Evolutionary conservation across 2,113 vertebrate genomes (phyloP), one percentile per base, ranked within the genome.

Genomic region (Felis chaus): DNA sequence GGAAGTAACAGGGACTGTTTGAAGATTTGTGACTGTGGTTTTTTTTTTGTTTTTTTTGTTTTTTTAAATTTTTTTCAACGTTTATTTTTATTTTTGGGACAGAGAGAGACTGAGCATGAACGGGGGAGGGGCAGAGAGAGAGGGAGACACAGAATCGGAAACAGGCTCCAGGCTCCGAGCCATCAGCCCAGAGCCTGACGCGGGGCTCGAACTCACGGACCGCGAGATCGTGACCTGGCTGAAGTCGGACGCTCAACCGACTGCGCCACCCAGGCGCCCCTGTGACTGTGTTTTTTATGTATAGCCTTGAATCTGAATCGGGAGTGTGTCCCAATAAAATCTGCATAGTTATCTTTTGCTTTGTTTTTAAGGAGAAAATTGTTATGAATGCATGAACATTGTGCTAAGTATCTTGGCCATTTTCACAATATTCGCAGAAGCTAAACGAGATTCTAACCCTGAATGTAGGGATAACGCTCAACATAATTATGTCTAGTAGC

Each of bases 311-410:
- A 90, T 96, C 74, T 50, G 84, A 88, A 61, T 63, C 88, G 90
- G 80, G 41, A 90, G 41, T 41, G 19, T 25, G 8, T 96, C 39
- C 90, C n/a, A 79, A 90, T 95, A 86, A 95, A 92, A 65, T 90
- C 31, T 87, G 36, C 55, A 87, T 63, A 48, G 90, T 96, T 79
- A 92, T 94, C 41, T 90, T 87, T 84, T 86, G 31, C 84, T 96
- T 97, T 83, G 78, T 94, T 83, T 96, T 95, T 69, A 89, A 88
- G 50, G 13, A 89, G 74, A 90, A 95, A 93, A 97, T 50, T 63
- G 16, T 19, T 78, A 33, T 50, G 48, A 91, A 69, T 53, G 18
- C 7, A 27, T 36, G 83, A 86, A 25, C 29, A 61, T 63, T 89
- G 91, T 94, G 11, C 36, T 45, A 74, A 98, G 41, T 80, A 76